These are phyloP conservation scores for Spisula solida DNA, from an alignment of 2,888 invertebrate genomes.

Conservation along the genomic window DNA sequence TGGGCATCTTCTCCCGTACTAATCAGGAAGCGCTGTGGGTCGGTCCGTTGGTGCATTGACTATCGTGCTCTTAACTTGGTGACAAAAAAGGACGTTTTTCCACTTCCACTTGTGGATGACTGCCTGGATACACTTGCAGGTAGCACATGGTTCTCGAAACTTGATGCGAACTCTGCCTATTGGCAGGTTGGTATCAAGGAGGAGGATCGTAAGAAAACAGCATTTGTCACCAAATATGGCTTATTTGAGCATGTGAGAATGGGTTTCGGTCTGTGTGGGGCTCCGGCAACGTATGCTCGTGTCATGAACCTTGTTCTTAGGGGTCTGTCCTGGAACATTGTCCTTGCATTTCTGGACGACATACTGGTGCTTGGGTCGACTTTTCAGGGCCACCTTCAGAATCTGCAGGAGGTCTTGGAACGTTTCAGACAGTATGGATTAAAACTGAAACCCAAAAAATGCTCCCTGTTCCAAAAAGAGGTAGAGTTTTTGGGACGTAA, in stretches of 20 bases:
- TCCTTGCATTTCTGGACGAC: background rate
- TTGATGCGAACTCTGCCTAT: background rate
- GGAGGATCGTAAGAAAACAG: constrained; percentile 65
- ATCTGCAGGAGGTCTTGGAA: constrained; percentile 50
- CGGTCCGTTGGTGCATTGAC: background rate
- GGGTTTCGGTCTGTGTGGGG: constrained; percentile 68
- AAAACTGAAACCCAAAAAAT: constrained; percentile 67
- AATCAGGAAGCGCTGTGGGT: background rate
- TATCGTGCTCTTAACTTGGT: constrained; percentile 1
- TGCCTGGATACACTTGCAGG: background rate
- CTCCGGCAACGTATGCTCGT: constrained; percentile 62
- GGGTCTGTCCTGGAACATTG: constrained; percentile 45
- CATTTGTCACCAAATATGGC: constrained; percentile 68
- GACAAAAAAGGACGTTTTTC: constrained; percentile 11
- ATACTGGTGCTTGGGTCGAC: background rate
- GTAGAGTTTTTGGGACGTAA: constrained; percentile 61
- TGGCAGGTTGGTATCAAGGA: constrained; percentile 51
- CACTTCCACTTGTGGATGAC: background rate
- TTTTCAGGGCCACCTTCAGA: background rate
- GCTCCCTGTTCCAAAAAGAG: constrained; percentile 56
- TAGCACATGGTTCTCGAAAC: background rate
- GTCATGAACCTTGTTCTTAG: constrained; percentile 58
- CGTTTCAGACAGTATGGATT: constrained; percentile 52
- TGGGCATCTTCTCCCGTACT: constrained; percentile 8
- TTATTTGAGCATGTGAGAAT: constrained; percentile 64